These are phyloP conservation scores for chimpanzee (Pan troglodytes) DNA, from an alignment of 2,113 vertebrate genomes.

Conservation along the genomic window NHGRI_mPanTro3-v2.1_pri NC_072419.2:7939501-7940000, in stretches of 20 bases:
- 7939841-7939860: background rate
- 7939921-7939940: too few species aligned
- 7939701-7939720: background rate
- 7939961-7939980: too few species aligned
- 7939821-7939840: background rate
- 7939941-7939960: too few species aligned
- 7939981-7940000: too few species aligned
- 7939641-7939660: background rate
- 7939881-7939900: background rate
- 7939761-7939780: conserved; percentile 18
- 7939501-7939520: background rate
- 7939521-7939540: background rate
- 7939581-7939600: background rate
- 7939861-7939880: background rate
- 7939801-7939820: background rate
- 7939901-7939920: background rate
- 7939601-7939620: background rate
- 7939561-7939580: conserved; percentile 5
- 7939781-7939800: background rate
- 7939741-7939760: background rate
- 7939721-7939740: background rate
- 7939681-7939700: background rate
- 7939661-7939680: conserved; percentile 3
- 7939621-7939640: background rate
- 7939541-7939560: conserved; percentile 26